Evolutionary conservation across 2,888 invertebrate genomes (phyloP).

Genomic region (Corbicula japonica): DNA sequence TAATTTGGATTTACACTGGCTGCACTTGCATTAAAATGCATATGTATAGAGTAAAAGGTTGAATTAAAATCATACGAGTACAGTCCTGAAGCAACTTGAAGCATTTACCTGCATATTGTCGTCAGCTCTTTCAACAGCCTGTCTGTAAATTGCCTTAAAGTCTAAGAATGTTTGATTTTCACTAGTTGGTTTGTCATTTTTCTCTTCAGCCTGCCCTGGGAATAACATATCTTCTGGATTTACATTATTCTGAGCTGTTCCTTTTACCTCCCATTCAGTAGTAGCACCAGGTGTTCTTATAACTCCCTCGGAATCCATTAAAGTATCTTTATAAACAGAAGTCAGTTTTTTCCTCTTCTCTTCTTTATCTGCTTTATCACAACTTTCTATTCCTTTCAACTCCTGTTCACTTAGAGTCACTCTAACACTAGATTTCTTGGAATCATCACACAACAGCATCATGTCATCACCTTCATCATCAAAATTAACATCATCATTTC

Average conservation of each 20-base stretch:
- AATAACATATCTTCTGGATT: slow-evolving; percentile 47
- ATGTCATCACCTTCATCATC: slow-evolving; percentile 44
- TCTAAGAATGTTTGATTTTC: slow-evolving; percentile 55
- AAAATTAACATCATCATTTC: slow-evolving; percentile 27
- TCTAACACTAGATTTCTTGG: slow-evolving; percentile 38
- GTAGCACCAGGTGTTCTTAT: slow-evolving; percentile 10
- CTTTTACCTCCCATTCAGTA: background rate
- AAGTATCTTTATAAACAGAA: slow-evolving; percentile 25
- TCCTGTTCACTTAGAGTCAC: slow-evolving; percentile 44
- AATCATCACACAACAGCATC: slow-evolving; percentile 39
- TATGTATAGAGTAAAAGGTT: no score
- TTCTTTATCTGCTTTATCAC: slow-evolving; percentile 18
- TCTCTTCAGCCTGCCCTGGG: slow-evolving; percentile 72
- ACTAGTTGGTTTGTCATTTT: slow-evolving; percentile 7
- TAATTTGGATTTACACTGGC: no score
- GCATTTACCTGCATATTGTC: slow-evolving; percentile 23
- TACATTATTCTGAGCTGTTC: background rate
- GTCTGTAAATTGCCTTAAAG: slow-evolving; percentile 61
- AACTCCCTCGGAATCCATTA: slow-evolving; percentile 55
- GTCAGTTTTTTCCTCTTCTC: slow-evolving; percentile 4
- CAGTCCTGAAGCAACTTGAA: background rate
- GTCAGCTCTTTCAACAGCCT: background rate
- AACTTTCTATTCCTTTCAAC: slow-evolving; percentile 21
- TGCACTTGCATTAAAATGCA: no score
- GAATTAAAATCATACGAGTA: background rate